A percentile compares a stretch with the other conserved stretches of the same genome.
Evolutionary conservation across 2,113 vertebrate genomes (phyloP).

Genomic region (Thunnus maccoyii): DNA sequence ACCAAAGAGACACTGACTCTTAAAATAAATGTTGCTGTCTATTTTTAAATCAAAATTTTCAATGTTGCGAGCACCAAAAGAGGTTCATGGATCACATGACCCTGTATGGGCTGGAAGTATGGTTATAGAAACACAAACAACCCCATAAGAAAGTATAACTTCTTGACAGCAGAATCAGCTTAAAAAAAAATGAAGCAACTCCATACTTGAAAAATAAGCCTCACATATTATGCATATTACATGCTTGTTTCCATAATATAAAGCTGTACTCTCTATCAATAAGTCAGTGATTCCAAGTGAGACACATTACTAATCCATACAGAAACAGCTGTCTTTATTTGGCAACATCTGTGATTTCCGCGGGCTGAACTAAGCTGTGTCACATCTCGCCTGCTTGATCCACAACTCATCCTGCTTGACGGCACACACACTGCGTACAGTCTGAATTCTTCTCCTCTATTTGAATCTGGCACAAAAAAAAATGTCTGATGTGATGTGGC

Average conservation of each 20-base stretch:
- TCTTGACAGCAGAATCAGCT: neutral
- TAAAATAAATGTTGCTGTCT: too few relatives aligned
- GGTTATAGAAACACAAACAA: too few relatives aligned
- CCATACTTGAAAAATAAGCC: neutral
- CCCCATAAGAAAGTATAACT: too few relatives aligned
- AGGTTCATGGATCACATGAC: too few relatives aligned
- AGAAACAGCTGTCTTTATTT: conserved; percentile 45
- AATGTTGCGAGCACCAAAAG: too few relatives aligned
- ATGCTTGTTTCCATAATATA: neutral
- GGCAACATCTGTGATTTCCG: conserved; percentile 30
- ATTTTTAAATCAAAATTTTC: too few relatives aligned
- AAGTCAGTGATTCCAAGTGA: conserved; percentile 1
- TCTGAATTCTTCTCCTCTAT: neutral
- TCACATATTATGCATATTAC: neutral
- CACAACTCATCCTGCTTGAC: conserved; percentile 3
- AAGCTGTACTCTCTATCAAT: neutral
- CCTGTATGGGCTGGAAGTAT: too few relatives aligned
- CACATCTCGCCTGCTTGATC: conserved; percentile 10
- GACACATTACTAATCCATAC: conserved; percentile 28
- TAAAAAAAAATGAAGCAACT: neutral
- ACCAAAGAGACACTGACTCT: too few relatives aligned
- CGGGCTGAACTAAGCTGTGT: neutral
- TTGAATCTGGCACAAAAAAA: conserved; percentile 7
- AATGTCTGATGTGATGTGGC: conserved; percentile 27
- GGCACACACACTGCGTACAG: neutral